phyloP scores from a whole-genome alignment of 2,113 vertebrate species.

The Nycticebus coucang region DNA sequence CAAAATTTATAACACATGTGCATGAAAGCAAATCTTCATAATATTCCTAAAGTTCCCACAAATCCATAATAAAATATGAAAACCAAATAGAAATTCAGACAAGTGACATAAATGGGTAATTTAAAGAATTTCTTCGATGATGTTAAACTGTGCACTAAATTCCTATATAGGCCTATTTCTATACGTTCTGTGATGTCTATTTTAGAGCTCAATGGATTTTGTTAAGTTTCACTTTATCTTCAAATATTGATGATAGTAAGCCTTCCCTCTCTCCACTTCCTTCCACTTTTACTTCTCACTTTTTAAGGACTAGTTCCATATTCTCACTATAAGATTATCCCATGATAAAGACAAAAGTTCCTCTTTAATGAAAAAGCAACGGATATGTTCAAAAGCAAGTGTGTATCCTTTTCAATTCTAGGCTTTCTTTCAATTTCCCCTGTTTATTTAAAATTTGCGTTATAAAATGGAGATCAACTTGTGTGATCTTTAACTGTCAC shows the following conservation, averaged over 20 bases:
- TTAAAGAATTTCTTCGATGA: not conserved
- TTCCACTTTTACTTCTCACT: slow-evolving; percentile 32
- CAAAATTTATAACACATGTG: not conserved
- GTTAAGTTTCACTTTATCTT: not conserved
- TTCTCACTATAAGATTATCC: slow-evolving; percentile 1
- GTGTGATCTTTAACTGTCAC: not conserved
- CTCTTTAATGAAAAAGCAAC: not conserved
- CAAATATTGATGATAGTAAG: not conserved
- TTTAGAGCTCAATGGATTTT: not conserved
- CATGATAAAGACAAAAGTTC: not conserved
- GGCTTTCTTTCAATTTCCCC: not conserved
- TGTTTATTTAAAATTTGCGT: not conserved
- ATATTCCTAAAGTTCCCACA: not conserved
- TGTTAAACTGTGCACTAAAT: not conserved
- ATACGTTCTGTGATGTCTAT: not conserved
- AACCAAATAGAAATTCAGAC: not conserved
- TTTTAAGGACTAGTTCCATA: slow-evolving; percentile 18
- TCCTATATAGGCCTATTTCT: not conserved
- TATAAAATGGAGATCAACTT: not conserved
- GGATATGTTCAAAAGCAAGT: not conserved
- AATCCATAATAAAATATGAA: not conserved
- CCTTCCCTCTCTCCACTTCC: not conserved
- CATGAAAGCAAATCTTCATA: not conserved
- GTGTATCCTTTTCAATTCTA: not conserved
- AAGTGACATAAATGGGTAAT: not conserved